phyloP scores from a whole-genome alignment of 2,113 vertebrate species.

The Ictidomys tridecemlineatus region DNA sequence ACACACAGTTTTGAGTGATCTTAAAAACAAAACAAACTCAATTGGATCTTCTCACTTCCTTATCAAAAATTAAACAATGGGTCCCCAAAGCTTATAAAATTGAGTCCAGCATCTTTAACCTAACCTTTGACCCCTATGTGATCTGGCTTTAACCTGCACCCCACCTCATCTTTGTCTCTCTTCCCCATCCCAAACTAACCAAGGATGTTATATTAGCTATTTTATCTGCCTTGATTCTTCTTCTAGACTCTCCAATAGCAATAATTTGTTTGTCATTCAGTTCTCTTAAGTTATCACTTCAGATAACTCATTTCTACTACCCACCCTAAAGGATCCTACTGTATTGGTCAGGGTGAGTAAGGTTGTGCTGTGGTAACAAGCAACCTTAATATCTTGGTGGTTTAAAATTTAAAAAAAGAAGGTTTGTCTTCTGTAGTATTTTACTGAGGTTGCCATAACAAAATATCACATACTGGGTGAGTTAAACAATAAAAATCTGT shows the following conservation, averaged over 20 bases:
- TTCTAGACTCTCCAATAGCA: not conserved
- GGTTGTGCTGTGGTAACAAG: not conserved
- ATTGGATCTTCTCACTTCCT: not conserved
- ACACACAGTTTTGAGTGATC: not conserved
- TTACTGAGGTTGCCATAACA: not conserved
- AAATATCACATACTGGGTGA: not conserved
- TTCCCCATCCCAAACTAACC: not conserved
- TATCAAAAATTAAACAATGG: not conserved
- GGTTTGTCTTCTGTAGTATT: not conserved
- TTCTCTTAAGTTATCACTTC: not conserved
- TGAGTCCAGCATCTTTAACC: not conserved
- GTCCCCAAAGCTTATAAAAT: not conserved
- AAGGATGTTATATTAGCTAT: not conserved
- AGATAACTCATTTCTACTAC: not conserved
- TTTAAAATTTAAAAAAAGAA: not conserved
- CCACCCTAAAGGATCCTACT: not conserved
- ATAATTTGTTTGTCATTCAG: not conserved
- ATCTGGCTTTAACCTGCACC: not conserved
- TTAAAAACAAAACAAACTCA: conserved; percentile 24
- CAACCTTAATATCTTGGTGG: not conserved
- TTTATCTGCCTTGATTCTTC: not conserved
- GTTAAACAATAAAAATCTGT: not conserved
- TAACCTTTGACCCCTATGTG: not conserved
- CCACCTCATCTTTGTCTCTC: not conserved
- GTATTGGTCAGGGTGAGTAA: not conserved